A percentile compares a stretch with the other conserved stretches of the same genome.
Evolutionary conservation across 2,888 invertebrate genomes (phyloP).

Genomic region (Agrilus cyanescens): DNA sequence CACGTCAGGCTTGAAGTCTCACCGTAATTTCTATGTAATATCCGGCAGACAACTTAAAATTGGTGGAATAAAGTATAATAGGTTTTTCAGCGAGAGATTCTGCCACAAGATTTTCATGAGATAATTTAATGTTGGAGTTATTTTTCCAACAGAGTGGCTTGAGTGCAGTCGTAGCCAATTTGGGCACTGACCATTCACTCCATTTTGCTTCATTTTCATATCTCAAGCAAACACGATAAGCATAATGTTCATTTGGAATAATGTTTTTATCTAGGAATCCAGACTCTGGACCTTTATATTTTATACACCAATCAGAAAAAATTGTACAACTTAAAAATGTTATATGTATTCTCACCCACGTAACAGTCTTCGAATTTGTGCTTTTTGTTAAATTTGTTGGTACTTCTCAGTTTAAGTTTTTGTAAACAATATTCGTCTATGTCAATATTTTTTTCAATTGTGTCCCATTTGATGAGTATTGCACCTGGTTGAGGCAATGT

Average conservation of each 20-base stretch:
- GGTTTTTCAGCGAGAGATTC: slow-evolving; percentile 28
- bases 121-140: slow-evolving; percentile 34
- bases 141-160: slow-evolving; percentile 39
- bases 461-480: slow-evolving; percentile 41
- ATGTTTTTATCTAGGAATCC: slow-evolving; percentile 39
- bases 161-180: slow-evolving; percentile 36
- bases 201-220: slow-evolving; percentile 34
- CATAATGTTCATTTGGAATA: slow-evolving; percentile 35
- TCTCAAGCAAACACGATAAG: slow-evolving; percentile 42
- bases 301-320: neutral
- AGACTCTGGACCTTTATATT: slow-evolving; percentile 32
- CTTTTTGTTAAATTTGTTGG: slow-evolving; percentile 19
- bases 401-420: slow-evolving; percentile 29
- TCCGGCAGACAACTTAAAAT: slow-evolving; percentile 37
- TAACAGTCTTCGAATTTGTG: slow-evolving; percentile 35
- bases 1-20: slow-evolving; percentile 12
- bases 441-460: slow-evolving; percentile 32
- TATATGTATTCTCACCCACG: slow-evolving; percentile 20
- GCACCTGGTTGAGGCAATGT: slow-evolving; percentile 36
- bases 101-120: slow-evolving; percentile 40
- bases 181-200: slow-evolving; percentile 43
- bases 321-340: neutral
- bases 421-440: slow-evolving; percentile 37
- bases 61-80: slow-evolving; percentile 36
- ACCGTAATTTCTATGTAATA: slow-evolving; percentile 43